phyloP scores from a whole-genome alignment of 2,888 invertebrate species.

The Ormyrus rosae region DNA sequence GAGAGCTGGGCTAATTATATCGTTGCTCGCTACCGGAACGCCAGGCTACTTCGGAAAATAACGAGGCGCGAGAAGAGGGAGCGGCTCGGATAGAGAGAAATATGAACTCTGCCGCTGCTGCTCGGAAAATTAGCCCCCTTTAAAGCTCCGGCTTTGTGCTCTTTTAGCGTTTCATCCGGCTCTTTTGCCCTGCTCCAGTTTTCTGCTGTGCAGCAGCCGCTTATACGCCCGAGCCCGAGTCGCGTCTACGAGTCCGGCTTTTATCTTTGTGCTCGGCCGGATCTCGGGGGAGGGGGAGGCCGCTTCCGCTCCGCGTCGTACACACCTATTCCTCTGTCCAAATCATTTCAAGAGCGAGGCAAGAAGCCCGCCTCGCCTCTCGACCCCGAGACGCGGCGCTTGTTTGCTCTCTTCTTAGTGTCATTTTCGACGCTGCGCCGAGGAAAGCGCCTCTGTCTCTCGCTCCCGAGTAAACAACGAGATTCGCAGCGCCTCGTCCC shows the following conservation, averaged over 20 bases:
- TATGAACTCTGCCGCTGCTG: not conserved
- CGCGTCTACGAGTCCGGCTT: not conserved
- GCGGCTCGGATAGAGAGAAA: not conserved
- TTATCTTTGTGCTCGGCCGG: not conserved
- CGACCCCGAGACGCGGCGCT: not conserved
- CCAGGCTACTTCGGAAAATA: constrained; percentile 23
- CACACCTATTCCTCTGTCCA: no score
- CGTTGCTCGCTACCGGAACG: constrained; percentile 16
- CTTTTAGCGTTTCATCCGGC: no score
- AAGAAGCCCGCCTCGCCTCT: not conserved
- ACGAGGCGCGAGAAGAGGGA: constrained; percentile 5
- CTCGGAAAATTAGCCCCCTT: no score
- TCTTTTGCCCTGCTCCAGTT: no score
- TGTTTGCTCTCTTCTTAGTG: constrained; percentile 29
- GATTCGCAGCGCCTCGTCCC: not conserved
- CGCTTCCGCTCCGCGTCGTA: no score
- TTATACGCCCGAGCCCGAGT: not conserved
- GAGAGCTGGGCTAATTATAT: constrained; percentile 46
- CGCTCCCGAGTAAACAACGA: constrained; percentile 4
- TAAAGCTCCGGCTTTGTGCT: no score
- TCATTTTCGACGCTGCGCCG: not conserved
- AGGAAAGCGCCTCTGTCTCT: constrained; percentile 1
- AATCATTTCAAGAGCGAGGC: no score
- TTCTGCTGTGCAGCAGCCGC: not conserved
- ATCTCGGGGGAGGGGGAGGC: no score